Evolutionary conservation across 64 coral and sea anemone species (phyloP), one percentile per base, ranked within the genome.

Genomic region (Actinia equina): DNA sequence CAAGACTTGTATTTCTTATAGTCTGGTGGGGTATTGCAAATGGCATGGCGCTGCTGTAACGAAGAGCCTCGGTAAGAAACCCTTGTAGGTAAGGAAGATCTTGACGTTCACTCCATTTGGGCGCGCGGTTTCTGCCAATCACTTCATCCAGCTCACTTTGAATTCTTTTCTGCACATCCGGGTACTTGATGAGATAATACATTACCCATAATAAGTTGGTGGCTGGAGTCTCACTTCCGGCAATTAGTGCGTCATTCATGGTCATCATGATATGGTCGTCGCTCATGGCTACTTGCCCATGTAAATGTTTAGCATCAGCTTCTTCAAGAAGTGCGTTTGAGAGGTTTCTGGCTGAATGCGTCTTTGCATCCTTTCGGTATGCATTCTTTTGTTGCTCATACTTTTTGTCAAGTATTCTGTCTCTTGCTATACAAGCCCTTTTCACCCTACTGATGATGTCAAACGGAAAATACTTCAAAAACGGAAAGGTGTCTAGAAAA

Each of bases 11-110:
- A 30, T 92, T 90, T 3, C 16, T 76, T 4, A 79, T 95, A 6
- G 90, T 20, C 61, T 77, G 80, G 12, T 79, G 87, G 4, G 90
- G 90, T 9, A 89, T 71, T 6, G 77, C 90, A 41, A 94, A 65
- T 7, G 94, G 87, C 55, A 49, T 59, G 20, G 71, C 37, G 44
- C 87, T 80, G 19, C 79, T 51, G 20, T 83, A 20, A 10, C 94
- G 94, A 3, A 93, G 18, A 0, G 83, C 86, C 61, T 96, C 94
- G 9, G 80, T 18, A 57, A 93, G 82, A 27, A 92, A 86, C 52
- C 91, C 94, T 22, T 93, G 84, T 27, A 96, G 77, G 81, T 88
- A 93, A 17, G 85, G 91, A 26, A 93, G 19, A 26, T 88, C 88
- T 19, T 84, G 79, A 59, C 85, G 74, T 52, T 94, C 92, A 37